phyloP scores from a whole-genome alignment of 2,113 vertebrate species.

The Casuarius casuarius region DNA sequence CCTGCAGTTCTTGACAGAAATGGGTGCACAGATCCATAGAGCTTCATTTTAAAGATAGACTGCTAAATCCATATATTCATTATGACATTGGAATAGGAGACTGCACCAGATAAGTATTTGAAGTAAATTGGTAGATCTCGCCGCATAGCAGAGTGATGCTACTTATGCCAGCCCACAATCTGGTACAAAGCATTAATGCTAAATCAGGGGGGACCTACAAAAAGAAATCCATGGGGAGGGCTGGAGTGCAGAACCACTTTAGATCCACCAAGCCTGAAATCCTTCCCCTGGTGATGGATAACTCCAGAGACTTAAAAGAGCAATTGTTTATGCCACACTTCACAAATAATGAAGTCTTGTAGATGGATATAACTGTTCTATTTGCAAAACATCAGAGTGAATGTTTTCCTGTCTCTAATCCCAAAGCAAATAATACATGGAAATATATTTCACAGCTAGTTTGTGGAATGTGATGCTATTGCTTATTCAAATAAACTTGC shows the following conservation, averaged over 20 bases:
- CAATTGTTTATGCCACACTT: not conserved
- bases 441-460: not conserved
- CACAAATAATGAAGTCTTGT: not conserved
- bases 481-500: not conserved
- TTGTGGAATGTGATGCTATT: not conserved
- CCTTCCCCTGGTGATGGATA: not conserved
- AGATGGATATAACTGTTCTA: not conserved
- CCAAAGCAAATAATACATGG: not conserved
- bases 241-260: not conserved
- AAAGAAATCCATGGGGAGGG: not conserved
- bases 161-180: not conserved
- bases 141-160: not conserved
- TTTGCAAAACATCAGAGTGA: not conserved
- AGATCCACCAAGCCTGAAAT: not conserved
- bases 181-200: too few species aligned
- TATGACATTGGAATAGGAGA: not conserved
- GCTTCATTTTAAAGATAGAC: not conserved
- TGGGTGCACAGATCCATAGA: not conserved
- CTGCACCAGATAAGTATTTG: not conserved
- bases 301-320: not conserved
- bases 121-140: not conserved
- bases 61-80: not conserved
- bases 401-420: slow-evolving; percentile 33
- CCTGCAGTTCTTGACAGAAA: not conserved
- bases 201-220: not conserved